Base-by-base conservation (phyloP, 1,140 invertebrate genomes). In the Probaryconus sp. region DNA sequence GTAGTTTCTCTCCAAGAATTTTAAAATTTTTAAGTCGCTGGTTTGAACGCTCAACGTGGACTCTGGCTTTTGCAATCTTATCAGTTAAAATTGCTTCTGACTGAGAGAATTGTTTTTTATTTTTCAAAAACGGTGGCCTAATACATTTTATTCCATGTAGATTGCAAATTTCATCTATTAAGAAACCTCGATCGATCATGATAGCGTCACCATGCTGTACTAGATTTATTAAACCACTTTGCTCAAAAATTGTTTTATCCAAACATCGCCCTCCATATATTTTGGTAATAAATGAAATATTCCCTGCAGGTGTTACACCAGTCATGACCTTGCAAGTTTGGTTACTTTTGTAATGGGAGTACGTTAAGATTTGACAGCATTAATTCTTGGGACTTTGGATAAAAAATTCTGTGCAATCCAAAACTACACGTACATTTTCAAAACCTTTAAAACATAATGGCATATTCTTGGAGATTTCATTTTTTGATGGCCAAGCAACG, bases 251-350 rank as follows among this genome's bases (percentile, higher is more conserved):
- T 20, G 9, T 63, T 51, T 73, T 79, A 45, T 85, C 85, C 17
- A 77, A 80, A 11, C 64, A 13, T 55, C 77, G 45, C 5, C 82
- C 82, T 5, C 80, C 82, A 68, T 77, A 84, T 5, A 60, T 40
- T 10, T 76, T 33, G 9, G 72, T 79, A 4, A 85, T 28, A 77
- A 77, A 86, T 13, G 55, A 47, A 58, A 85, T 79, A 20, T 73
- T 42, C 11, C 81, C 84, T 13, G 60, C 75, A 42, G 83, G 83
- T 20, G 78, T 64, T 18, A 87, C 77, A 6, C 78, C 79, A 21
- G 82, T 79, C 56, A 87, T 72, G 13, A 79, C 58, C 71, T 86
- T 87, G 9, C 69, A 61, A 5, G 82, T 87, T 42, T 73, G 64
- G 11, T 1, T n/a, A 28, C 17, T 30, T 48, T 61, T 61, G 5